These are phyloP conservation scores for Argyrosomus regius DNA, from an alignment of 2,797 vertebrate species.

Conservation along the genomic window DNA sequence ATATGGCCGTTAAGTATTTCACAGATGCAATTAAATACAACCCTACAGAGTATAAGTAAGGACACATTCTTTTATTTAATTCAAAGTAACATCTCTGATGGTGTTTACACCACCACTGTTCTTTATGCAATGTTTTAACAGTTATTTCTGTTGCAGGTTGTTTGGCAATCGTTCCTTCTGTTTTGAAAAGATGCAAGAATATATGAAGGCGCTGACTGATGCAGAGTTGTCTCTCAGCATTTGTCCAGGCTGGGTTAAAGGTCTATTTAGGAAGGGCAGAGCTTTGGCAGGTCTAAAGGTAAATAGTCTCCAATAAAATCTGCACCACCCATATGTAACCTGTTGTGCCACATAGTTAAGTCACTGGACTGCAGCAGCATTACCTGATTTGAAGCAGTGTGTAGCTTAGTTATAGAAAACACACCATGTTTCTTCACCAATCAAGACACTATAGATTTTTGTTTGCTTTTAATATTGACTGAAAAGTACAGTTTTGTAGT, in stretches of 20 bases:
- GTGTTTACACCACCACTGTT: fast-evolving
- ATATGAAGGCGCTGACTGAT: slow-evolving; percentile 86
- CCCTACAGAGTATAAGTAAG: slow-evolving; percentile 88
- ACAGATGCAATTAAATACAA: slow-evolving; percentile 90
- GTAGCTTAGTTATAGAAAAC: neutral
- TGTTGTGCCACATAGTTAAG: neutral
- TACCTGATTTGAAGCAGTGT: neutral
- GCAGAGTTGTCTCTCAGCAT: slow-evolving; percentile 87
- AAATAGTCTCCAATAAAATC: neutral
- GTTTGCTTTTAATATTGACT: neutral
- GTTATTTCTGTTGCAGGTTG: slow-evolving; percentile 78
- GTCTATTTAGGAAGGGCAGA: slow-evolving; percentile 90
- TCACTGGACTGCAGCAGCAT: neutral
- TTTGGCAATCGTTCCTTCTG: slow-evolving; percentile 94
- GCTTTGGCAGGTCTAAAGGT: slow-evolving; percentile 92
- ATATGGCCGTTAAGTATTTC: slow-evolving; percentile 86
- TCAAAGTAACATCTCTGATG: neutral
- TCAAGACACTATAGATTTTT: neutral
- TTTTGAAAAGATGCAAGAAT: slow-evolving; percentile 89
- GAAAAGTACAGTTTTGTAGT: no score
- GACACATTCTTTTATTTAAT: fast-evolving
- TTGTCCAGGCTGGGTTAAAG: slow-evolving; percentile 88
- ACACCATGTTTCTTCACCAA: neutral
- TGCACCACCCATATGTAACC: neutral
- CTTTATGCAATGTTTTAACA: neutral